Base-by-base conservation (phyloP, 2,888 invertebrate genomes). In the Aricia artaxerxes region DNA sequence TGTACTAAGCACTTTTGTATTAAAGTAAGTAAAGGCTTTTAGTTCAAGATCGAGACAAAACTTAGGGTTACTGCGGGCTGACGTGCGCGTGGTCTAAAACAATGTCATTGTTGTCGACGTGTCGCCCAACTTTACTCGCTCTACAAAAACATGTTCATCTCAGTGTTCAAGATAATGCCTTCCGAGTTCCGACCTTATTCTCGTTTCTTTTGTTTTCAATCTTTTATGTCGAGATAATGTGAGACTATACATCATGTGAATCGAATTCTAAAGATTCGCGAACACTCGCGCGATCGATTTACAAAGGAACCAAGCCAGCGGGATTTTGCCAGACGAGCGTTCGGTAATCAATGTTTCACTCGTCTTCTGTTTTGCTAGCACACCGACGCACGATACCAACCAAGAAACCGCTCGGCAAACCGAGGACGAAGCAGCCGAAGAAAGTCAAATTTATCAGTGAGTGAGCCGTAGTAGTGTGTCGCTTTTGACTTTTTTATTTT, bases 401-500 rank as follows among this genome's bases (percentile, higher is more conserved):
- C 89, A 97, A 97, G 95, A 98, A 98, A 95, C 96, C 97, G 83
- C 96, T 96, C 94, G 96, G 96, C 85, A 96, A 96, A 88, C 97
- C 97, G 90, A 96, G 97, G 89, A 97, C 97, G 86, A 97, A 97
- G 95, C 97, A 98, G 92, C 97, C 97, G 83, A 98, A 97, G 95
- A 97, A 97, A 95, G 97, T 97, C 82, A 97, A 97, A 95, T 97
- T 98, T 90, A 97, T 97, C 95, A 97, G 98, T 98, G 96, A 98
- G 97, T 97, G 95, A 83, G 78, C 79, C 79, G 53, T 78, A 24
- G 78, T 79, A 53, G 69, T 69, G 64, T 64, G 35, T 35, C 35
- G 69, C 69, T 73, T 44, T 73, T 44, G 49, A 5, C 9, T 44
- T 75, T 57, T 76, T 76, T 76, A 44, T 44, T 73, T 73, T 76